Percentiles rank a stretch among this genome's conserved stretches.
Evolutionary conservation across 2,797 vertebrate species (phyloP).

Genomic region (Heterohyrax brucei): DNA sequence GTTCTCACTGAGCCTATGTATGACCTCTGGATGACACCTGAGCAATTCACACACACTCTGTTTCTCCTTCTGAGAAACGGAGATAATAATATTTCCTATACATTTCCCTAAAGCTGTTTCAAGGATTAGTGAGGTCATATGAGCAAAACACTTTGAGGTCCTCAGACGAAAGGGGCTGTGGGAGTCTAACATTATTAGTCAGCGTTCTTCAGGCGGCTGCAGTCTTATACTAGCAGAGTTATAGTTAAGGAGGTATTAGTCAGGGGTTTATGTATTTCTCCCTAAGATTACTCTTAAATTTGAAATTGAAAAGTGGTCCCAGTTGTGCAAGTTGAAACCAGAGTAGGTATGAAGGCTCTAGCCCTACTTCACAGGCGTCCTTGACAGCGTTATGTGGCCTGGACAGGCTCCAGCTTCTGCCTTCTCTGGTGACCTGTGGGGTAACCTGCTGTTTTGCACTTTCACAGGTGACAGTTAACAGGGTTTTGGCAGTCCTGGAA

Average conservation of each 20-base stretch:
- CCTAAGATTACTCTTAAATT: slow-evolving; percentile 80
- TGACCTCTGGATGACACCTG: background rate
- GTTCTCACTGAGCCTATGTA: background rate
- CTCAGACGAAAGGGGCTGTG: slow-evolving; percentile 51
- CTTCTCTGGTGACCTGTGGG: slow-evolving; percentile 75
- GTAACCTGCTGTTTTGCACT: slow-evolving; percentile 67
- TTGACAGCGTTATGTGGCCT: slow-evolving; percentile 58
- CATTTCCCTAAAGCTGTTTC: slow-evolving; percentile 60
- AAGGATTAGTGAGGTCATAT: slow-evolving; percentile 64
- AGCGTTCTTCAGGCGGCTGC: slow-evolving; percentile 37
- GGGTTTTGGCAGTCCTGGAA: slow-evolving; percentile 59
- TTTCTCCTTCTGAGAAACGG: slow-evolving; percentile 31
- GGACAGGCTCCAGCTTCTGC: slow-evolving; percentile 74
- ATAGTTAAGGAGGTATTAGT: slow-evolving; percentile 64
- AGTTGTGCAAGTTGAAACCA: slow-evolving; percentile 79
- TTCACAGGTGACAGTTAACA: slow-evolving; percentile 73
- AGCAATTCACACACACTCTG: background rate
- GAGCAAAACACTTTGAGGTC: slow-evolving; percentile 59
- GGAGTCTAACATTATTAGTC: slow-evolving; percentile 66
- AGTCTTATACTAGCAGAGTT: slow-evolving; percentile 10
- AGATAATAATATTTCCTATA: slow-evolving; percentile 59
- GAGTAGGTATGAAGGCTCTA: slow-evolving; percentile 32
- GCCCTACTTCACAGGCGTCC: background rate
- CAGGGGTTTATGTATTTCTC: slow-evolving; percentile 82
- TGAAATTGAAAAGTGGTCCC: slow-evolving; percentile 82